phyloP scores from a whole-genome alignment of 2,888 invertebrate genomes.

The Synanthedon formicaeformis region DNA sequence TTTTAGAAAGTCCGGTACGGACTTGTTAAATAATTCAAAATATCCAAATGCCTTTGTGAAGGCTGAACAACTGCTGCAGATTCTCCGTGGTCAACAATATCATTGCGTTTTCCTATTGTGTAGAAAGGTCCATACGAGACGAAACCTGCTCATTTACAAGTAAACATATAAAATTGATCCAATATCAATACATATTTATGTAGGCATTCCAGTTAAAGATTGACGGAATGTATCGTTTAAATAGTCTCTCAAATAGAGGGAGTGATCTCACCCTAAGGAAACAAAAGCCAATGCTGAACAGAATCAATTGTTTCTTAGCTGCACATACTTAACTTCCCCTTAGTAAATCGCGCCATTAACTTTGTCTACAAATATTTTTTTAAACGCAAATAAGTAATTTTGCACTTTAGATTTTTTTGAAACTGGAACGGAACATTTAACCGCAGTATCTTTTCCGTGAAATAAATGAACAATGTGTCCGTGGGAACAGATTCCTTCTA shows the following conservation, averaged over 20 bases:
- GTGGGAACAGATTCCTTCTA: constrained; percentile 25
- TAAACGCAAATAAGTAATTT: neutral
- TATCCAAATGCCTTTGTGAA: too few species aligned
- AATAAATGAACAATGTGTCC: constrained; percentile 8
- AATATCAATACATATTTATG: too few species aligned
- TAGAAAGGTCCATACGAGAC: too few species aligned
- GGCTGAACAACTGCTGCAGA: too few species aligned
- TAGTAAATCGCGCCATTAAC: neutral
- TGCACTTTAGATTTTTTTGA: neutral
- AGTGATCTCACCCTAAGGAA: constrained; percentile 35
- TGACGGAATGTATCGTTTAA: too few species aligned
- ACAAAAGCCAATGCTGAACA: constrained; percentile 15
- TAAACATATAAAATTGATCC: too few species aligned
- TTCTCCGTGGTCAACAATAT: too few species aligned
- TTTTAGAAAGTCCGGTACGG: too few species aligned
- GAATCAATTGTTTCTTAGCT: neutral
- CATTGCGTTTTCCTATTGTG: too few species aligned
- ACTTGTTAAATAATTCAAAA: too few species aligned
- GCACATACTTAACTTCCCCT: neutral
- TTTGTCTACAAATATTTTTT: neutral
- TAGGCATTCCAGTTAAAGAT: too few species aligned
- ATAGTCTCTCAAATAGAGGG: constrained; percentile 14
- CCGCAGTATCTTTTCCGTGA: constrained; percentile 5
- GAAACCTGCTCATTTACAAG: too few species aligned
- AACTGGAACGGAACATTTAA: constrained; percentile 2